Percentiles rank a stretch among this genome's conserved stretches.
These are phyloP conservation scores for Enteromius radiatus DNA, from an alignment of 2,797 vertebrate genomes.

Conservation along the genomic window DNA sequence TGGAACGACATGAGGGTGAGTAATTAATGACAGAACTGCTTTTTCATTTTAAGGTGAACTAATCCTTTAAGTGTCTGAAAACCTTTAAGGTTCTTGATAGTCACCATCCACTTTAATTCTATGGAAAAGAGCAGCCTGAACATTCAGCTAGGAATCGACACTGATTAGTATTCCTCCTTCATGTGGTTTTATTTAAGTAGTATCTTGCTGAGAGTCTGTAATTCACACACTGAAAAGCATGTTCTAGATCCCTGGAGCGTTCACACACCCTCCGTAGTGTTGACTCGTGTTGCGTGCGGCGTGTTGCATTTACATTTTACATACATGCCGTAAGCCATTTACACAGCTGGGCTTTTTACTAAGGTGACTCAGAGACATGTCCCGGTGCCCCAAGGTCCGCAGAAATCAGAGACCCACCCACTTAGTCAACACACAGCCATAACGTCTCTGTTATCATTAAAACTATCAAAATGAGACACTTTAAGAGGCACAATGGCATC, in stretches of 20 bases:
- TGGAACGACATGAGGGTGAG: too few species aligned
- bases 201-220: conserved; percentile 8
- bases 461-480: conserved; percentile 23
- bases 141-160: background rate
- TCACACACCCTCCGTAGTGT: conserved; percentile 66
- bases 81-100: background rate
- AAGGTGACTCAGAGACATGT: conserved; percentile 77
- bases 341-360: conserved; percentile 79
- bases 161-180: background rate
- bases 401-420: conserved; percentile 68
- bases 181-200: background rate
- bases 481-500: conserved; percentile 2
- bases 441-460: conserved; percentile 42
- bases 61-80: background rate
- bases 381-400: conserved; percentile 71
- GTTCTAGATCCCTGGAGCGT: conserved; percentile 55
- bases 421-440: conserved; percentile 53
- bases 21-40: too few species aligned
- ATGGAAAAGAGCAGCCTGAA: background rate
- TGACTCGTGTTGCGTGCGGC: conserved; percentile 63
- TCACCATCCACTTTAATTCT: background rate
- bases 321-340: conserved; percentile 79
- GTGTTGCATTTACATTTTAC: conserved; percentile 70
- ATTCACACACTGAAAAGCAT: conserved; percentile 22
- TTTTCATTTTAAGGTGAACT: too few species aligned